Conservation (phyloP, 92 coral and sea anemone genomes). For the Epizoanthus rinbou region DNA sequence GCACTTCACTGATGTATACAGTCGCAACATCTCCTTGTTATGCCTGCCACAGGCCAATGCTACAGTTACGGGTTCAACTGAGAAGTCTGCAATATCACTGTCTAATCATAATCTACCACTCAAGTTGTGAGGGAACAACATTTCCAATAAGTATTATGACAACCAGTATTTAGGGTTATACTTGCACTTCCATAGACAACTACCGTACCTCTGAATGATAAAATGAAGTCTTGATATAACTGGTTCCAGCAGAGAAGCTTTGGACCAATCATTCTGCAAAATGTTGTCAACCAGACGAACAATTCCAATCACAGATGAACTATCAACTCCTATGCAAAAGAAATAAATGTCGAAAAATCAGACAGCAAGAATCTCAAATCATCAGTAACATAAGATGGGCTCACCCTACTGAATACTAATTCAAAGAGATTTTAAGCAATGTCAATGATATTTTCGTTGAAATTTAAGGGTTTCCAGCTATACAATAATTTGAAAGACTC, state of each 20-base stretch:
- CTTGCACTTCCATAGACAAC: background rate
- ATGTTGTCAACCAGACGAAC: slow-evolving; percentile 81
- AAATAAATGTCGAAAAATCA: background rate
- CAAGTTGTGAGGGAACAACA: background rate
- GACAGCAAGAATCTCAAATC: background rate
- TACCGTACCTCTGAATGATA: slow-evolving; percentile 92
- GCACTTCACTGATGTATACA: no score
- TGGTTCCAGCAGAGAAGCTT: slow-evolving; percentile 64
- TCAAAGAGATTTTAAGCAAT: no score
- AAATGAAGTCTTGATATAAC: slow-evolving; percentile 74
- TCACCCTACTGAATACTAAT: background rate
- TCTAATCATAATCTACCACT: background rate
- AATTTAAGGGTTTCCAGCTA: no score
- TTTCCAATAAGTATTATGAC: background rate
- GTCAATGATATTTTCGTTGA: no score
- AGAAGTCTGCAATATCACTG: background rate
- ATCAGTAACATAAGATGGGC: background rate
- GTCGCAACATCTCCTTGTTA: no score
- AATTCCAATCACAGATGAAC: slow-evolving; percentile 71
- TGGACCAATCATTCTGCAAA: slow-evolving; percentile 87
- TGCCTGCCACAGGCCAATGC: no score
- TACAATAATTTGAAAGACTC: no score
- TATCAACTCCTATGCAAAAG: slow-evolving; percentile 52
- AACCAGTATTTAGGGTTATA: background rate
- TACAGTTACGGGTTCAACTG: no score